These are phyloP conservation scores for Apeltes quadracus DNA, from an alignment of 2,113 vertebrate species.

Conservation along the genomic window DNA sequence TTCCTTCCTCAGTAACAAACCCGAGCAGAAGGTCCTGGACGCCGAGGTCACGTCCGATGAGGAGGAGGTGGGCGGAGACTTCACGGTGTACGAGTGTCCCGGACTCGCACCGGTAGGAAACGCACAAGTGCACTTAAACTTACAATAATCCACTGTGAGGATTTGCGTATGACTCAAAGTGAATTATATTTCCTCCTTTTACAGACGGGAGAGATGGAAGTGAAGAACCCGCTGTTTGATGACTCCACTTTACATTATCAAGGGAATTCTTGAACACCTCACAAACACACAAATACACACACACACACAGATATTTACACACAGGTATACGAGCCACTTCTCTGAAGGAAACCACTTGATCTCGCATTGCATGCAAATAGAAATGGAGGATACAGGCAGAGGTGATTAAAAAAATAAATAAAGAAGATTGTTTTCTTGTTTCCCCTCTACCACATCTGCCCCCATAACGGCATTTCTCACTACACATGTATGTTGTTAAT, in stretches of 20 bases:
- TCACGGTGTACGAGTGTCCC: constrained; percentile 96
- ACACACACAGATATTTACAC: constrained; percentile 8
- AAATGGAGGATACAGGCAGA: constrained; percentile 34
- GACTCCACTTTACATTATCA: constrained; percentile 82
- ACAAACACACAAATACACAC: constrained; percentile 14
- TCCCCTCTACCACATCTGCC: constrained; percentile 40
- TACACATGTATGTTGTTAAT: constrained; percentile 40
- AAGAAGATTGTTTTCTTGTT: constrained; percentile 43
- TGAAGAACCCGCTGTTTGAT: constrained; percentile 95
- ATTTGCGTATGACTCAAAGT: background rate
- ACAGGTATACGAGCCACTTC: constrained; percentile 9
- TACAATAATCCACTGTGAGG: background rate
- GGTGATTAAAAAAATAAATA: constrained; percentile 26
- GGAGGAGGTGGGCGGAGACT: constrained; percentile 95
- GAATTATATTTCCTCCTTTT: background rate
- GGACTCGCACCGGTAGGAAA: constrained; percentile 91
- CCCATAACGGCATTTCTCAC: constrained; percentile 32
- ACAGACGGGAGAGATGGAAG: constrained; percentile 98
- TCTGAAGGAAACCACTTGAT: constrained; percentile 27
- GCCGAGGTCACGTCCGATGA: constrained; percentile 87
- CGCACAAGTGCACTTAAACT: background rate
- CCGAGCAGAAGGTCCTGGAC: constrained; percentile 85
- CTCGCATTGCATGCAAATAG: constrained; percentile 61
- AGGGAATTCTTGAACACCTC: constrained; percentile 48
- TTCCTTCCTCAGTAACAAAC: constrained; percentile 83